Base-by-base conservation (phyloP, 2,797 vertebrate species). In the Otolemur crassicaudatus region DNA sequence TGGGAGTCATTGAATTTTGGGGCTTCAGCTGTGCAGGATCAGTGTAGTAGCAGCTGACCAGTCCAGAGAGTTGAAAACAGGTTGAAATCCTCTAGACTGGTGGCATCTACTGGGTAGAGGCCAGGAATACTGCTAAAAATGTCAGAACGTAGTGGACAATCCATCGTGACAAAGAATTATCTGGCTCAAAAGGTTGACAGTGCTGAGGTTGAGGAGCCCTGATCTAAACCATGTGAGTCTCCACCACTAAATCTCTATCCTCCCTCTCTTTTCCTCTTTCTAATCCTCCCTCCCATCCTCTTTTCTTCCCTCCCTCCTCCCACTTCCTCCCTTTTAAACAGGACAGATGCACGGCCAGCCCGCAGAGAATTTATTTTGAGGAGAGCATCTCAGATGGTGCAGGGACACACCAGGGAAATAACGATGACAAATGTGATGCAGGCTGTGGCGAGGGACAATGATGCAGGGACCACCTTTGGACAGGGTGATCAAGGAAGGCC, bases 361-460 rank as follows among this genome's bases (percentile, higher is more conserved):
- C 63, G 70, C 7, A 6, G 65, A 81, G 94, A 76, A 27, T 77
- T 87, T 84, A 46, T 87, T 46, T 11, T n/a, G 83, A 87, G 70
- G 40, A 56, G 34, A 10, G 31, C n/a, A 40, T 70, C 87, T 70
- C 79, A 56, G 37, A 89, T 34, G 40, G 60, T 10, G 16, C 27
- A 82, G 80, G 29, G 25, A n/a, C n/a, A 72, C 82, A n/a, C 63
- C 77, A 22, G 20, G 31, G 77, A 76, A 63, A 85, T 77, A 86
- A 27, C 72, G 43, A 67, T 58, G 81, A 82, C n/a, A 58, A 29
- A 83, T 43, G 56, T 29, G 14, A 17, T 1, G 34, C 13, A 23
- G 53, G 27, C 13, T n/a, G n/a, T 22, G 17, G 3, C 14, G 0
- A 19, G 49, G 29, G 67, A 69, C 93, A 19, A 2, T 13, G 37